Evolutionary conservation across 1,140 invertebrate species (phyloP).

Genomic region (Caenorhabditis tropicalis): DNA sequence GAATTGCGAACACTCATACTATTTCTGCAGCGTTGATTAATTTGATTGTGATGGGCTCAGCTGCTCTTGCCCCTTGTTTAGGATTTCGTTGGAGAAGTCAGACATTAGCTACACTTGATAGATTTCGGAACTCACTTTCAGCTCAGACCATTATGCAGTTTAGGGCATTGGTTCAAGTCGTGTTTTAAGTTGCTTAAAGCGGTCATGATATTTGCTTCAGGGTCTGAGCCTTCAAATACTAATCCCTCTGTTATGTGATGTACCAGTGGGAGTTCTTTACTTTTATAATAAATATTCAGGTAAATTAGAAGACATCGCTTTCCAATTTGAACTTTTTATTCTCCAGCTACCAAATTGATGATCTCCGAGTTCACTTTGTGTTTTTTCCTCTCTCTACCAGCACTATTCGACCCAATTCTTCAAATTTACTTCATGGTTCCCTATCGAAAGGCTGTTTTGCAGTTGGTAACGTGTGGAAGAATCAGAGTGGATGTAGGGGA

Average conservation of each 20-base stretch:
- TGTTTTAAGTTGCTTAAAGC: background rate
- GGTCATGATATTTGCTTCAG: background rate
- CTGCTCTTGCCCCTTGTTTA: background rate
- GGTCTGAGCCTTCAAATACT: background rate
- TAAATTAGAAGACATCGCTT: background rate
- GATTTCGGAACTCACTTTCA: no score
- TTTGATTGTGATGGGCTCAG: no score
- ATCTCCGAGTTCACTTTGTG: background rate
- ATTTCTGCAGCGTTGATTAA: background rate
- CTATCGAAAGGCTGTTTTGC: background rate
- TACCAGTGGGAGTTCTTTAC: background rate
- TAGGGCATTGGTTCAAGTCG: background rate
- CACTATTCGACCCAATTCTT: background rate
- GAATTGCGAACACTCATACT: background rate
- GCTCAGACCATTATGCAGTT: no score
- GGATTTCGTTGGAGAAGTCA: background rate
- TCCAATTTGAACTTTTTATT: background rate
- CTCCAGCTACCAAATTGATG: background rate
- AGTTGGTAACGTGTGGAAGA: background rate
- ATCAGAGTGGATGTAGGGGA: no score
- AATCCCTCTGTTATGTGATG: background rate
- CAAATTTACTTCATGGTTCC: background rate
- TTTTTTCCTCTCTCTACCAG: background rate
- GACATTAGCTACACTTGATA: background rate
- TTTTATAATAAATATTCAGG: conserved; percentile 1